A percentile compares a stretch with the other conserved stretches of the same genome.
phyloP scores from a whole-genome alignment of 2,797 vertebrate species.

The Sebastiscus albofasciatus region DNA sequence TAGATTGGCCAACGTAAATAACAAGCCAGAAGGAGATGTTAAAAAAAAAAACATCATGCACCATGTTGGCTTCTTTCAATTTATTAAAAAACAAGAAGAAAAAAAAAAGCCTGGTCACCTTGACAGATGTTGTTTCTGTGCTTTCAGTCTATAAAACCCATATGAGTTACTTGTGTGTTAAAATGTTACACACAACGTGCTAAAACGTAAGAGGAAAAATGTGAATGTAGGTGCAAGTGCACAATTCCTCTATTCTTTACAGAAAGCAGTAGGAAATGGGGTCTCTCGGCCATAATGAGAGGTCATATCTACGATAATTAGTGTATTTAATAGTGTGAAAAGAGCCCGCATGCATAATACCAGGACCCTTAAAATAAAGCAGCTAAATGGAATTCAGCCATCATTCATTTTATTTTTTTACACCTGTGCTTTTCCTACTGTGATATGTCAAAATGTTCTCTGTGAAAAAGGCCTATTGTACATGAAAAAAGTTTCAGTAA shows the following conservation, averaged over 20 bases:
- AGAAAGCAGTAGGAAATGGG: not conserved
- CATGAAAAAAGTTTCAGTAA: conserved; percentile 11
- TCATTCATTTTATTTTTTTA: not conserved
- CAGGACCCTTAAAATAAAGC: not conserved
- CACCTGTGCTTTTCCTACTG: not conserved
- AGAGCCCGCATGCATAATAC: not conserved
- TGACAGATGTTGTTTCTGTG: conserved; percentile 28
- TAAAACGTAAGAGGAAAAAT: not conserved
- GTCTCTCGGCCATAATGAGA: not conserved
- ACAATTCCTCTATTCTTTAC: not conserved
- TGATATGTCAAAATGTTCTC: not conserved
- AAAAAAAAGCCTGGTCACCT: conserved; percentile 49
- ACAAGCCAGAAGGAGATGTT: conserved; percentile 69
- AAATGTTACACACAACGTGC: not conserved
- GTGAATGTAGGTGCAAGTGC: not conserved
- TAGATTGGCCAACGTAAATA: conserved; percentile 75
- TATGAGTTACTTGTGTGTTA: conserved; percentile 2
- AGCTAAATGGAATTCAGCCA: not conserved
- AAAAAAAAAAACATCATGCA: conserved; percentile 51
- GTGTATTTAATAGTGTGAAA: not conserved
- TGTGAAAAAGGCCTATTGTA: not conserved
- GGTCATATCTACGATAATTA: not conserved
- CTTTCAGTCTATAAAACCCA: conserved; percentile 18
- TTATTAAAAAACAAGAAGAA: conserved; percentile 11
- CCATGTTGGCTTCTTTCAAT: conserved; percentile 40